Percentiles rank a stretch among this genome's conserved stretches.
Conservation (phyloP, 2,888 invertebrate genomes). For the Oxyscelio sp. region DNA sequence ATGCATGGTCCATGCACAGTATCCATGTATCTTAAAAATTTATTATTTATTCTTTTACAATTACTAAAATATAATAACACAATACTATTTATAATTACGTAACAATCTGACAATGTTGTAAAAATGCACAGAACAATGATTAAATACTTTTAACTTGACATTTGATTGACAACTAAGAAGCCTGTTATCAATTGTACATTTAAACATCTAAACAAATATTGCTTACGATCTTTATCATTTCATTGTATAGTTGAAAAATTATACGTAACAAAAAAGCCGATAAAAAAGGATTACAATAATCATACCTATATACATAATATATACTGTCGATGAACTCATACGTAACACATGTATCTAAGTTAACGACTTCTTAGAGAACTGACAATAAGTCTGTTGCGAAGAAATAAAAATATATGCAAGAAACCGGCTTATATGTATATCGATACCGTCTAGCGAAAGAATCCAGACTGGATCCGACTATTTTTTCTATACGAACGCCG, state of each 20-base stretch:
- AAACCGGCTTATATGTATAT: constrained; percentile 61
- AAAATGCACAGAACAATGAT: too few species aligned
- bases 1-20: too few species aligned
- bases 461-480: constrained; percentile 52
- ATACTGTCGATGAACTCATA: constrained; percentile 54
- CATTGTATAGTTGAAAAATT: background rate
- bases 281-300: constrained; percentile 15
- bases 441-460: constrained; percentile 54
- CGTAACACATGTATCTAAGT: constrained; percentile 40
- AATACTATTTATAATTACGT: too few species aligned
- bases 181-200: too few species aligned
- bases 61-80: too few species aligned
- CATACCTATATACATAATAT: constrained; percentile 36
- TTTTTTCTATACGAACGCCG: constrained; percentile 37
- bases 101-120: too few species aligned
- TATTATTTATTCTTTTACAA: too few species aligned
- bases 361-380: constrained; percentile 57
- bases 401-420: constrained; percentile 47
- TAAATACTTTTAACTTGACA: too few species aligned
- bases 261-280: background rate
- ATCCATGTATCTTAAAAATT: too few species aligned
- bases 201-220: too few species aligned
- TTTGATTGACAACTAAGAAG: too few species aligned
- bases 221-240: background rate
- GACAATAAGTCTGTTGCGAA: constrained; percentile 36